Evolutionary conservation across 2,113 vertebrate species (phyloP), one percentile per base, ranked within the genome.

Genomic region (Hemichromis elongatus): DNA sequence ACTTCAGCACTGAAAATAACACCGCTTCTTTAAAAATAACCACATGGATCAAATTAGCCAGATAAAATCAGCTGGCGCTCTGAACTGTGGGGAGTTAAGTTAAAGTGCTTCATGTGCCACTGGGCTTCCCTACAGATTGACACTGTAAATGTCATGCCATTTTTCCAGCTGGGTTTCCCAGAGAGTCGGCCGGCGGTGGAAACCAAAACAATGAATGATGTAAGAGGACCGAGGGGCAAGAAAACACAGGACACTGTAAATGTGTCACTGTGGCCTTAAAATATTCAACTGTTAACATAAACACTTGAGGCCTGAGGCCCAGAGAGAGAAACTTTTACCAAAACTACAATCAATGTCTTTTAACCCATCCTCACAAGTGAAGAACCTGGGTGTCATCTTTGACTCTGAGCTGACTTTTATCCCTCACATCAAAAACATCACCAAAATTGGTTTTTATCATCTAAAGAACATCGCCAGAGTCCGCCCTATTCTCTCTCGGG

Each of bases 171-270:
- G 37, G 5, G 28, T 57, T 77, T 91, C 66, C 63, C 55, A 35
- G 81, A 45, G 81, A 86, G 55, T 18, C 55, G 52, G 14, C 47
- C 0, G 5, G 37, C 26, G 19, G 18, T 86, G 89, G 89, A 87
- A 92, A 89, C 54, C 57, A 87, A 90, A 93, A 93, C 90, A 92
- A 90, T 90, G 88, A 91, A 70, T 93, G 90, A 94, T 92, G 89
- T 90, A 88, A 93, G 86, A 82, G 81, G 12, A 47, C n/a, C 2
- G 45, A 30, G 82, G 82, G 88, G 35, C 11, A 78, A 66, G 90
- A 81, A 53, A 90, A 91, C 86, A 86, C 70, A 78, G 82, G 79
- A 84, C 61, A 53, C 83, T 3, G 26, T 92, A 88, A 92, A 93
- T 90, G 84, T 88, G 90, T 91, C 91, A 85, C 21, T 55, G 14